Evolutionary conservation across 1,140 invertebrate species (phyloP).

Genomic region (Hycleus cichorii): DNA sequence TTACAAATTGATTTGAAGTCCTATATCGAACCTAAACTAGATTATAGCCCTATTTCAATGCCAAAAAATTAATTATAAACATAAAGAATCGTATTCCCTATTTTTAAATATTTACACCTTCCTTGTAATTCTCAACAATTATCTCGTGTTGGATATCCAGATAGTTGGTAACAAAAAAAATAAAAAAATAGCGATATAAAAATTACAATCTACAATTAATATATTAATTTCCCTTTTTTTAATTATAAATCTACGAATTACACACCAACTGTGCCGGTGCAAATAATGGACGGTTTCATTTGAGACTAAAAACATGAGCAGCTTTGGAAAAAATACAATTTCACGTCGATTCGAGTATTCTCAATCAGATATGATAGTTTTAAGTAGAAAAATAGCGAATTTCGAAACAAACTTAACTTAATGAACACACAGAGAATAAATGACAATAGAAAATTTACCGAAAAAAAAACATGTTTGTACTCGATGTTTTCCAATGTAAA

Average conservation of each 20-base stretch:
- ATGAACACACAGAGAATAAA: background rate
- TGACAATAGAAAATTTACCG: background rate
- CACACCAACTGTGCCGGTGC: conserved; percentile 27
- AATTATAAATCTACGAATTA: background rate
- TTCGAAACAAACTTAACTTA: background rate
- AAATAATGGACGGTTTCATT: conserved; percentile 30
- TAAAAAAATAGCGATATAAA: conserved; percentile 19
- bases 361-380: conserved; percentile 5
- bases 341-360: background rate
- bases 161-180: conserved; percentile 6
- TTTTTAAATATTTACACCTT: too few species aligned
- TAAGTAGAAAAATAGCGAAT: conserved; percentile 14
- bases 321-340: background rate
- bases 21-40: background rate
- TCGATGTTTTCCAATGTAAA: conserved; percentile 4
- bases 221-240: conserved; percentile 14
- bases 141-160: too few species aligned
- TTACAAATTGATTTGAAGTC: conserved; percentile 22
- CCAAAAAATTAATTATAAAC: background rate
- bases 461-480: conserved; percentile 1
- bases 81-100: background rate
- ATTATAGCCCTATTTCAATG: background rate
- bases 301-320: conserved; percentile 26
- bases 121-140: too few species aligned
- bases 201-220: conserved; percentile 14